These are phyloP conservation scores for Nematostella vectensis DNA, from an alignment of 92 coral and sea anemone species.

Conservation along the genomic window DNA sequence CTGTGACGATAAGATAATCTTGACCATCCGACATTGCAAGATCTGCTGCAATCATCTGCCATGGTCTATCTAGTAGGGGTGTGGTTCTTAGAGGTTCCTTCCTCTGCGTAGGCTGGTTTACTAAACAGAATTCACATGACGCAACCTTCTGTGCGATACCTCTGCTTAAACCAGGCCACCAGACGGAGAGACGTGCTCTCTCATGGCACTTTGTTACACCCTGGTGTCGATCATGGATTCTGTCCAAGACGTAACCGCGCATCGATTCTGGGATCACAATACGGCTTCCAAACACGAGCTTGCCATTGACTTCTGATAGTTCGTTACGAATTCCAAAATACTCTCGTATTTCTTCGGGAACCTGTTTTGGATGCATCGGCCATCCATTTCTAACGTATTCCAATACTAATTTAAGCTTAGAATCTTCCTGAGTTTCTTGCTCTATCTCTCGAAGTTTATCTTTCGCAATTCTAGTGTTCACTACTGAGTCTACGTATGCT, in stretches of 20 bases:
- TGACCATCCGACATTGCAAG: no score
- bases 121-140: no score
- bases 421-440: slow-evolving; percentile 14
- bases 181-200: slow-evolving; percentile 22
- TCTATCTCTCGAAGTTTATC: slow-evolving; percentile 18
- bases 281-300: slow-evolving; percentile 16
- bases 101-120: no score
- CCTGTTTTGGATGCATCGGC: slow-evolving; percentile 34
- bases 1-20: no score
- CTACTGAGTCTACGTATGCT: slow-evolving; percentile 14
- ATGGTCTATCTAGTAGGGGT: no score
- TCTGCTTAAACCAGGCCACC: slow-evolving; percentile 13
- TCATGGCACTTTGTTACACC: slow-evolving; percentile 7
- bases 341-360: slow-evolving; percentile 7
- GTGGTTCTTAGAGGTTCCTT: no score
- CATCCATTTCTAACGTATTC: slow-evolving; percentile 17
- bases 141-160: slow-evolving; percentile 5
- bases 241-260: slow-evolving; percentile 12
- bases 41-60: slow-evolving; percentile 45
- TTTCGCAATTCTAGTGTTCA: slow-evolving; percentile 1
- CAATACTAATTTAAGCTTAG: slow-evolving; percentile 10
- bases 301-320: slow-evolving; percentile 26
- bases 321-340: slow-evolving; percentile 11
- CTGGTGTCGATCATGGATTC: slow-evolving; percentile 13
- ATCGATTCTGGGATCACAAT: slow-evolving; percentile 12